Conservation (phyloP, 2,888 invertebrate genomes). For the Epiblema foenella region DNA sequence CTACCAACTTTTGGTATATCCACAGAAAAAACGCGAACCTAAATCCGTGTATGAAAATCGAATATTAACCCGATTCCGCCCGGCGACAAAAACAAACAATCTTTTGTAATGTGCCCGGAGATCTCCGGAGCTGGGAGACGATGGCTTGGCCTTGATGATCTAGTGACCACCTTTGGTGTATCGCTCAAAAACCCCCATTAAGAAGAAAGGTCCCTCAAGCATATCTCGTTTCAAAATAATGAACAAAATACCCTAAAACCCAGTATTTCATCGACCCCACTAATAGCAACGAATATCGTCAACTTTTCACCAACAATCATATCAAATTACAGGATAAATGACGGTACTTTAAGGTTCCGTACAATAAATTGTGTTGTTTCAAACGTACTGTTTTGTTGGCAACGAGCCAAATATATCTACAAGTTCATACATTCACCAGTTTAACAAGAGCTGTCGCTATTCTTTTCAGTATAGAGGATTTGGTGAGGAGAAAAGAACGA, state of each 20-base stretch:
- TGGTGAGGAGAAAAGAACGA: constrained; percentile 25
- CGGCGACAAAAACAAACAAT: too few relatives aligned
- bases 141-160: not conserved
- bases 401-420: constrained; percentile 53
- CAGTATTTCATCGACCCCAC: constrained; percentile 26
- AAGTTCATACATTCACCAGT: constrained; percentile 47
- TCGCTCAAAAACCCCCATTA: not conserved
- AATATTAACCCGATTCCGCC: too few relatives aligned
- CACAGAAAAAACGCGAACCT: too few relatives aligned
- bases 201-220: not conserved
- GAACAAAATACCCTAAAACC: not conserved
- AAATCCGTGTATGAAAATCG: too few relatives aligned
- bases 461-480: constrained; percentile 9
- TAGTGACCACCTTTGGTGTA: not conserved
- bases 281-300: constrained; percentile 39
- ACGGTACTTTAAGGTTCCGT: constrained; percentile 56
- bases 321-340: constrained; percentile 54
- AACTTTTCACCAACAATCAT: constrained; percentile 50
- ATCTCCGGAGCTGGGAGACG: too few relatives aligned
- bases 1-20: too few relatives aligned
- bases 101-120: too few relatives aligned
- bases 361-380: constrained; percentile 60
- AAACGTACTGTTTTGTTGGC: constrained; percentile 60
- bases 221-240: constrained; percentile 7
- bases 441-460: constrained; percentile 35